Evolutionary conservation across 1,140 invertebrate genomes (phyloP), one percentile per base, ranked within the genome.

Genomic region (Whitmania pigra): DNA sequence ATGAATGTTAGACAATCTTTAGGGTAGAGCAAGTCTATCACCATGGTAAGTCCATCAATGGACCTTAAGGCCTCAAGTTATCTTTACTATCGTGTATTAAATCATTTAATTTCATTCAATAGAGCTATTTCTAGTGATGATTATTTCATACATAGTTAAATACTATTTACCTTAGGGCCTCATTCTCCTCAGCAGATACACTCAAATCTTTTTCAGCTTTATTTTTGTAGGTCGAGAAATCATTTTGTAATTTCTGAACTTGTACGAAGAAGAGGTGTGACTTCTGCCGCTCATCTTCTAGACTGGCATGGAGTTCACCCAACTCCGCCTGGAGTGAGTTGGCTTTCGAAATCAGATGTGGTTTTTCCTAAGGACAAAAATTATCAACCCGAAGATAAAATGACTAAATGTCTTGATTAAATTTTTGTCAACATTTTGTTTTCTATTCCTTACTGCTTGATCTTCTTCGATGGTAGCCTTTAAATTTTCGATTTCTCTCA

Each of bases 401-500:
- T n/a, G 20, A 63, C 5, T 7, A 63, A 13, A 31, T 1, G 2
- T 22, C 1, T 7, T 18, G 20, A 63, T 7, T 63, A 2, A 63
- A 2, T 13, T 63, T 17, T 63, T 63, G 9, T 63, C 22, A 63
- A 63, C 11, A 15, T 63, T 25, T 18, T 63, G 29, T 63, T 63
- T n/a, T 31, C 57, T 18, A 22, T 15, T 63, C 20, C 57, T 63
- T 31, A 63, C 57, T 25, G 57, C 22, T 63, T 63, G 6, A 13
- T 22, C 2, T 63, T 63, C 57, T 63, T 63, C 57, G 22, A 63
- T 22, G 7, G 57, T 25, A 63, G 22, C 9, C 57, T 63, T 22
- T 18, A 63, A 63, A 63, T 20, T 63, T 63, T 63, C 57, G 22
- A 63, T 63, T 31, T 63, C 57, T 17, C 57, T 63, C 57, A 63